These are phyloP conservation scores for Pherbina coryleti DNA, from an alignment of 2,888 invertebrate genomes.

Conservation along the genomic window DNA sequence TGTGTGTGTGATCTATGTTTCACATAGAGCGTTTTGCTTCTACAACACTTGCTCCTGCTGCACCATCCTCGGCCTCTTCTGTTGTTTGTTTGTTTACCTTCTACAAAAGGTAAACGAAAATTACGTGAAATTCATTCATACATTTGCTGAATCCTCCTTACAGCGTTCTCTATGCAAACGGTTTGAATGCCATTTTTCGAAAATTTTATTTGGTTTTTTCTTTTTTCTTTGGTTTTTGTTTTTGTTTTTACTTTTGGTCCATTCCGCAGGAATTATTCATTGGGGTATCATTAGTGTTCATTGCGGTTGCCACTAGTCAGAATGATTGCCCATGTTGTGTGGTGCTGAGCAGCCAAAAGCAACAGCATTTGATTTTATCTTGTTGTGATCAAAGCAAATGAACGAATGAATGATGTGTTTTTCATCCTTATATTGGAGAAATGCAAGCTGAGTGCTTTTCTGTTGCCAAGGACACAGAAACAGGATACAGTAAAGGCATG, in stretches of 20 bases:
- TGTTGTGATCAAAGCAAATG: conserved; percentile 3
- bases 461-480: background rate
- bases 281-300: conserved; percentile 40
- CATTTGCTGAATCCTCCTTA: background rate
- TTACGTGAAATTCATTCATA: conserved; percentile 33
- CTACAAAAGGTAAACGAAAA: conserved; percentile 37
- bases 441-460: background rate
- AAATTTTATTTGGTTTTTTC: background rate
- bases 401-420: background rate
- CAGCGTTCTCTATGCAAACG: background rate
- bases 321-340: conserved; percentile 5
- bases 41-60: background rate
- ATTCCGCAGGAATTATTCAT: conserved; percentile 25
- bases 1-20: background rate
- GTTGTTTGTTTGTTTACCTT: conserved; percentile 20
- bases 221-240: too few species aligned
- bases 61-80: background rate
- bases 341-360: background rate
- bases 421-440: background rate
- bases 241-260: background rate
- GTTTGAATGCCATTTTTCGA: background rate
- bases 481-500: too few species aligned
- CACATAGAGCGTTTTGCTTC: background rate
- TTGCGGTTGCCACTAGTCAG: conserved; percentile 23
- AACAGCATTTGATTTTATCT: conserved; percentile 14